Evolutionary conservation across 2,888 invertebrate species (phyloP), one percentile per base, ranked within the genome.

Genomic region (Apodemia mormo): DNA sequence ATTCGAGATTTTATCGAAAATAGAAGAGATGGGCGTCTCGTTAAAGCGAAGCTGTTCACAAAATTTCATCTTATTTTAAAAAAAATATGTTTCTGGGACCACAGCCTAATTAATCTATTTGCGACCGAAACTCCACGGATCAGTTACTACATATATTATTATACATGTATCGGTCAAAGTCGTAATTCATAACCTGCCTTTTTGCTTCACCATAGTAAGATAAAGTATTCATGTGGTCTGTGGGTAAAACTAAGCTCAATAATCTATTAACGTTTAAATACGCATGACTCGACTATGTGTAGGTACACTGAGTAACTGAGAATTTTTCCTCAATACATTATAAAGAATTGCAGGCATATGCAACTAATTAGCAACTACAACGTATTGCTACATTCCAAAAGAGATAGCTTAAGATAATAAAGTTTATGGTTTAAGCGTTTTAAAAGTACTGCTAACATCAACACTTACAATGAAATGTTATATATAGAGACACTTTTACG

Each of bases 371-470:
- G 61, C 61, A 61, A 61, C 7, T 33, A 37, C 61, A 61, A 64
- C 1, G 14, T 8, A 33, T 14, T 14, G 12, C 58, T 6, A 58
- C 61, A 64, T 64, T 64, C 33, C 14, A n/a, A 64, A 33, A 64
- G 30, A 37, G 65, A 70, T n/a, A 10, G 43, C 8, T 30, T 54
- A 43, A 49, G 43, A 56, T 70, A 68, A 65, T 67, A 70, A 64
- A 29, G 54, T 65, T 67, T 54, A 67, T 64, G 33, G 30, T 33
- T 33, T 64, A 64, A 33, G 5, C 33, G 37, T 64, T 64, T 52
- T 33, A 10, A 14, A 64, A 33, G 6, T 64, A 64, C 14, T 12
- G 0, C 14, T 37, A 8, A 33, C 8, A 37, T 52, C 52, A 7
- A 37, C 61, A n/a, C 33, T n/a, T 33, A 37, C 12, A 64, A 64